phyloP scores from a whole-genome alignment of 2,888 invertebrate species.

The Schizaphis graminum region DNA sequence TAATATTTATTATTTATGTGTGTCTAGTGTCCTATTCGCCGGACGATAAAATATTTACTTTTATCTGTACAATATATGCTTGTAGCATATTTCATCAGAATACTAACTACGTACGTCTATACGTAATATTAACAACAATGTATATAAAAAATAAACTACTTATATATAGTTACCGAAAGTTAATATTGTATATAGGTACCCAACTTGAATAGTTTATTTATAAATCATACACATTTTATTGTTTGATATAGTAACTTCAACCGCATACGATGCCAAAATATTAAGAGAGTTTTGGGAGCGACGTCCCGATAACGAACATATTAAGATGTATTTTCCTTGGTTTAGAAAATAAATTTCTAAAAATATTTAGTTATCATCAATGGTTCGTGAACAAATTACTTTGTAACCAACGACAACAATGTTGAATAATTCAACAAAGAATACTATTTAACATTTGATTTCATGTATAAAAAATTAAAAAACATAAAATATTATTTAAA shows the following conservation, averaged over 20 bases:
- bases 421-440: neutral
- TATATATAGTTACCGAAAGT: neutral
- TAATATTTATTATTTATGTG: neutral
- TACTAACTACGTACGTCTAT: neutral
- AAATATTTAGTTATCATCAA: neutral
- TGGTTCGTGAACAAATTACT: neutral
- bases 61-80: neutral
- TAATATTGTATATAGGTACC: neutral
- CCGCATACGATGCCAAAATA: neutral
- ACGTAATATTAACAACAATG: neutral
- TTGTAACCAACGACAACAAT: neutral
- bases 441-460: neutral
- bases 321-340: neutral
- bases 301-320: neutral
- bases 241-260: neutral
- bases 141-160: neutral
- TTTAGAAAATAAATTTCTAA: slow-evolving; percentile 15
- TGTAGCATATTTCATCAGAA: neutral
- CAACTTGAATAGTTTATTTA: neutral
- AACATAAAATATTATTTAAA: neutral
- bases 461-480: neutral
- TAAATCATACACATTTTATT: neutral
- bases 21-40: neutral
- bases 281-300: neutral
- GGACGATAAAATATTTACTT: neutral